These are phyloP conservation scores for Tragelaphus scriptus DNA, from an alignment of 2,113 vertebrate genomes.

Conservation along the genomic window DNA sequence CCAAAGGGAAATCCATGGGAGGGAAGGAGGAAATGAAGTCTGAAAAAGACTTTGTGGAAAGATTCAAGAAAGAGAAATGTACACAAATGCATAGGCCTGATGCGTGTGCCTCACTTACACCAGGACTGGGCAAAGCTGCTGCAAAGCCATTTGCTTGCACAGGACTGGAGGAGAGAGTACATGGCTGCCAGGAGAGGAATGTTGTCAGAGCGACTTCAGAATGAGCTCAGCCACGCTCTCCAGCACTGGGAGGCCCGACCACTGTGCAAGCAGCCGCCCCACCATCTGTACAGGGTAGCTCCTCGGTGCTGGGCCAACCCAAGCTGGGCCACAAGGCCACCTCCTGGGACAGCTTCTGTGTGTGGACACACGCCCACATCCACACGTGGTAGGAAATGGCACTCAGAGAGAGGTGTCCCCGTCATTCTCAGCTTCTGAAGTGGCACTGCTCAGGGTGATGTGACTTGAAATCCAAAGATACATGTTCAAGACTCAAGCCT, in stretches of 20 bases:
- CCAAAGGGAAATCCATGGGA: neutral
- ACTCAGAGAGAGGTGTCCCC: fast-evolving
- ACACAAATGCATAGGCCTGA: neutral
- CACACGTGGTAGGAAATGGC: neutral
- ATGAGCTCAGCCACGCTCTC: constrained; percentile 16
- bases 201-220: constrained; percentile 48
- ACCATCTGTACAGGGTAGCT: constrained; percentile 58
- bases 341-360: neutral
- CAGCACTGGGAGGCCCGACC: constrained; percentile 25
- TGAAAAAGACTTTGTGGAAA: neutral
- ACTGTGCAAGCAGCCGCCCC: constrained; percentile 52
- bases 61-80: neutral
- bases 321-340: too few relatives aligned
- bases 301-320: neutral
- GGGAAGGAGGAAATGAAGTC: neutral
- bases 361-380: fast-evolving
- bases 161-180: constrained; percentile 63
- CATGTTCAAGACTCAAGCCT: neutral
- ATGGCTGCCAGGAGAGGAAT: constrained; percentile 70
- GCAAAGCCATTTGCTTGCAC: constrained; percentile 68
- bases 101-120: neutral
- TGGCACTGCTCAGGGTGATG: neutral
- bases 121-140: neutral
- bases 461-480: neutral
- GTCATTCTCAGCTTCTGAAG: neutral